These are phyloP conservation scores for Phenganax marumi DNA, from an alignment of 92 coral and sea anemone genomes.

Conservation along the genomic window DNA sequence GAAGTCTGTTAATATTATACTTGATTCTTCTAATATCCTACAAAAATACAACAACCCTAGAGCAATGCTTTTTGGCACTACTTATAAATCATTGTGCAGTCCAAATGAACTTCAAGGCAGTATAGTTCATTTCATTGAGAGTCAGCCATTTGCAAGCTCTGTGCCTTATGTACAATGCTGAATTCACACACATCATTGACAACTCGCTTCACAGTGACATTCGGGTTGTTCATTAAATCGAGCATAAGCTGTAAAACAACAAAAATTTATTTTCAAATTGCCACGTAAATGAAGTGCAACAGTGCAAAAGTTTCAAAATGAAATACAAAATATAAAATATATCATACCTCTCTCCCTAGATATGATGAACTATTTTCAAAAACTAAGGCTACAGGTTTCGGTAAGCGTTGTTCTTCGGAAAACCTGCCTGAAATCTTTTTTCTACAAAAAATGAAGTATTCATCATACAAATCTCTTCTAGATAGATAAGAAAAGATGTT, in stretches of 20 bases:
- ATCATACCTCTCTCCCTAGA: constrained; percentile 84
- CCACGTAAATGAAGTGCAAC: neutral
- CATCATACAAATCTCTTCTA: neutral
- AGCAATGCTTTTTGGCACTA: neutral
- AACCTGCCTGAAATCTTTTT: constrained; percentile 30
- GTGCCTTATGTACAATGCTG: neutral
- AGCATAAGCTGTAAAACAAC: constrained; percentile 61
- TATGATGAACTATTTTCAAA: constrained; percentile 85
- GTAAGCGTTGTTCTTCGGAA: constrained; percentile 38
- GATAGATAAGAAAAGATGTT: neutral
- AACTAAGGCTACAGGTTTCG: constrained; percentile 61
- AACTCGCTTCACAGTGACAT: constrained; percentile 68
- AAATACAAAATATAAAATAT: neutral
- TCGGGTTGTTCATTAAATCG: constrained; percentile 79
- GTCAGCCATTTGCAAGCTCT: neutral
- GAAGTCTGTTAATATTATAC: constrained; percentile 64
- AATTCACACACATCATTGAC: constrained; percentile 48
- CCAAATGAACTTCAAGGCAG: neutral
- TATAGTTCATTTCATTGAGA: neutral
- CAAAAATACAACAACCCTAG: neutral
- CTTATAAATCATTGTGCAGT: neutral
- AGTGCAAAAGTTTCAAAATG: neutral
- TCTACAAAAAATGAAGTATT: neutral
- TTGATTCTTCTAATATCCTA: constrained; percentile 60
- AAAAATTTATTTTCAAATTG: neutral